phyloP scores from a whole-genome alignment of 2,888 invertebrate genomes.

The Pseudolycoriella hygida region DNA sequence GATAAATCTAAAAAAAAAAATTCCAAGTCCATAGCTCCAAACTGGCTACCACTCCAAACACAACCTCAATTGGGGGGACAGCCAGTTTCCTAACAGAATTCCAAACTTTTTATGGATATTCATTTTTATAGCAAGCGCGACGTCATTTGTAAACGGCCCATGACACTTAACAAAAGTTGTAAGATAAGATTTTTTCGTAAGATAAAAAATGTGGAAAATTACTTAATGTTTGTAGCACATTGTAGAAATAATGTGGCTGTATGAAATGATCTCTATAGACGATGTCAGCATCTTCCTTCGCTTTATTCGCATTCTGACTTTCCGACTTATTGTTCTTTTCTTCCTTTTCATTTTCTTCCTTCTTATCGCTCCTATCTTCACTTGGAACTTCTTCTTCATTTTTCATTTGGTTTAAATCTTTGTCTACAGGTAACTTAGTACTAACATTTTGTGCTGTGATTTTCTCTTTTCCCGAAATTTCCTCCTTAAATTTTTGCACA shows the following conservation, averaged over 20 bases:
- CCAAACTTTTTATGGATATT: too few relatives aligned
- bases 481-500: conserved; percentile 22
- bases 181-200: too few relatives aligned
- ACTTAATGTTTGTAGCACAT: conserved; percentile 48
- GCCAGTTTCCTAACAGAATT: too few relatives aligned
- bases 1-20: too few relatives aligned
- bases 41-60: too few relatives aligned
- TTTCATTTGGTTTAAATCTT: neutral
- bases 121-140: too few relatives aligned
- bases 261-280: conserved; percentile 2
- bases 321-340: neutral
- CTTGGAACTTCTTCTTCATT: neutral
- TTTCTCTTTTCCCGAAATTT: conserved; percentile 15
- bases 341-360: neutral
- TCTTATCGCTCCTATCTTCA: neutral
- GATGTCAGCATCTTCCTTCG: neutral
- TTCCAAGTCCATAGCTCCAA: too few relatives aligned
- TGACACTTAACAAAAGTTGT: too few relatives aligned
- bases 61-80: too few relatives aligned
- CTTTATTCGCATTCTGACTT: neutral
- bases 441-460: neutral
- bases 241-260: conserved; percentile 36
- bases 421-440: neutral
- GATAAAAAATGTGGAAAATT: too few relatives aligned
- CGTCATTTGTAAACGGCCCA: too few relatives aligned